Evolutionary conservation across 2,797 vertebrate genomes (phyloP), one percentile per base, ranked within the genome.

Genomic region (Lagocephalus sceleratus): DNA sequence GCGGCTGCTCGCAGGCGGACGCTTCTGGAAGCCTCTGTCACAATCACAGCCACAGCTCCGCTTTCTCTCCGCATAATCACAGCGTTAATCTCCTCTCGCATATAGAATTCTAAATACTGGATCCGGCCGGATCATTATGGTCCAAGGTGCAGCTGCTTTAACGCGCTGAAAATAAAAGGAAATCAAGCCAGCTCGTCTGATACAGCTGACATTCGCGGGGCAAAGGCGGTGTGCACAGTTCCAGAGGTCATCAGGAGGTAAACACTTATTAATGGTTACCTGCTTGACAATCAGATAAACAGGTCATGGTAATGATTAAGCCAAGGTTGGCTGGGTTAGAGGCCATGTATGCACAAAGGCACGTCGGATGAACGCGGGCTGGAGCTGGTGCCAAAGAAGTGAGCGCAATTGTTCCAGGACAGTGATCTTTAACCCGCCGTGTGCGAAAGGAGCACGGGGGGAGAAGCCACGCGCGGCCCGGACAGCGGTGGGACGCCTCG

Each of bases 211-310:
- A 92, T 94, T 94, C 89, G 85, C 82, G 79, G 89, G 88, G 88
- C 91, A 90, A 91, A 91, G 91, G 89, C 87, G 83, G 88, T 85
- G 80, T 83, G 92, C 87, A 73, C 83, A 90, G 92, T 92, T 90
- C 89, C 92, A 93, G 91, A 97, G 94, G 95, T 96, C 96, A 95
- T 92, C 91, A 87, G 87, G 91, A 94, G 93, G 92, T 93, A 97
- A 99, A 97, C 93, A 97, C 90, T 91, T 95, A 98, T 98, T 98
- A 98, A 99, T 99, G 95, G 93, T 97, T 98, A 98, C 94, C 95
- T 85, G 92, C 90, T 89, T 92, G 92, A 92, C 92, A 91, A 91
- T 92, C 89, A 94, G 94, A 94, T 93, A 95, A 95, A 92, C 92
- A 83, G 92, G 93, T 94, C 91, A 90, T 76, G 90, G 94, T 96